phyloP scores from a whole-genome alignment of 2,888 invertebrate species.

The Prosapia bicincta region DNA sequence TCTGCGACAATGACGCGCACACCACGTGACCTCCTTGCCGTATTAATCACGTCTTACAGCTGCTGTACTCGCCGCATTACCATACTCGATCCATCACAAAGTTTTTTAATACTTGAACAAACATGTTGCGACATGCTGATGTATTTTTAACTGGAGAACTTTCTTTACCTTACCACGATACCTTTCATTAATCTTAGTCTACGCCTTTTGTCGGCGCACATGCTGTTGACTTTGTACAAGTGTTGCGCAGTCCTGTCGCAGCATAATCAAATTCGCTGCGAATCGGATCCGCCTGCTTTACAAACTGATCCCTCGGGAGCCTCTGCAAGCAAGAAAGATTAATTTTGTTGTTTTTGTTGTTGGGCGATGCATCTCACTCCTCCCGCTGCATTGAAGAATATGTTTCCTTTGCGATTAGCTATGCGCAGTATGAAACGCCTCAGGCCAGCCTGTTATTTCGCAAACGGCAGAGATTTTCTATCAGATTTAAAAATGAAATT shows the following conservation, averaged over 20 bases:
- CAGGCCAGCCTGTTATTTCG: too few species aligned
- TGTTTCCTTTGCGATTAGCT: too few species aligned
- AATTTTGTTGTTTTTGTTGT: too few species aligned
- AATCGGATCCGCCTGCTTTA: too few species aligned
- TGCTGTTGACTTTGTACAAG: background rate
- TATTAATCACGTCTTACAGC: background rate
- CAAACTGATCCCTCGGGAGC: too few species aligned
- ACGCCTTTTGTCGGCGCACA: background rate
- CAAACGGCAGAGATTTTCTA: too few species aligned
- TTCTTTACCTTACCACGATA: constrained; percentile 5
- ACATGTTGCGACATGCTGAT: constrained; percentile 24
- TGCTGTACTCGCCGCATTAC: constrained; percentile 10
- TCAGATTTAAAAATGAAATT: too few species aligned
- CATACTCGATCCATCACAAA: constrained; percentile 27
- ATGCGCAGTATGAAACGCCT: too few species aligned
- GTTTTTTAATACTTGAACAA: constrained; percentile 26
- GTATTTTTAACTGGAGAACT: constrained; percentile 18
- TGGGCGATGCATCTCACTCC: too few species aligned
- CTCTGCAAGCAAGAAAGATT: too few species aligned
- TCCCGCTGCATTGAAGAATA: too few species aligned
- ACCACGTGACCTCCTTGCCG: background rate
- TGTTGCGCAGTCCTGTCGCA: background rate
- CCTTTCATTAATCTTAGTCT: constrained; percentile 17
- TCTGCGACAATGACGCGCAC: background rate
- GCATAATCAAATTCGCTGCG: background rate